Conservation (phyloP, 2,113 vertebrate species). For the Sphyrna mokarran region DNA sequence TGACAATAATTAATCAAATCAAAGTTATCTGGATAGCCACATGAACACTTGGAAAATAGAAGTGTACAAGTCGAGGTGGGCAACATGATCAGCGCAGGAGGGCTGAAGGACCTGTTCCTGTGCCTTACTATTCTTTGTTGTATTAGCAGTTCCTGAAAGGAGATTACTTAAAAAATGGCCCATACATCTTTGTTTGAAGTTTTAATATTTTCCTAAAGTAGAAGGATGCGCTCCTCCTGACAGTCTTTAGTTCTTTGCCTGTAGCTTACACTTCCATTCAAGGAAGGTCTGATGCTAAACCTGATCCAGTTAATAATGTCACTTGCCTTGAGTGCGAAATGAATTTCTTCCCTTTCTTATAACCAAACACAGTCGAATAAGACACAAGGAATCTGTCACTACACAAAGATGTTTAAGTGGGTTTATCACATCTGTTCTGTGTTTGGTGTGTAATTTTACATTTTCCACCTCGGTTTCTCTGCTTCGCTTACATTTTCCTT, state of each 20-base stretch:
- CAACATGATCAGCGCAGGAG: no score
- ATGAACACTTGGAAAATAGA: no score
- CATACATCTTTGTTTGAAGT: neutral
- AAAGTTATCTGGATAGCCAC: no score
- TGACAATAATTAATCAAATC: no score
- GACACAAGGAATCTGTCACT: neutral
- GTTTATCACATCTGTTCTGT: conserved; percentile 21
- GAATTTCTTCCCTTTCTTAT: neutral
- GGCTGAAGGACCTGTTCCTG: no score
- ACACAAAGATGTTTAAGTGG: neutral
- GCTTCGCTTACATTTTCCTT: neutral
- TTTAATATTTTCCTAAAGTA: neutral
- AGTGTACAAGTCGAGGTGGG: no score
- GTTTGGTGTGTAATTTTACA: neutral
- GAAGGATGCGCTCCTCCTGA: neutral
- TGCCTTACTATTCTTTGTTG: no score
- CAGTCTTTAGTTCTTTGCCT: neutral
- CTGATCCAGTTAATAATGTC: neutral
- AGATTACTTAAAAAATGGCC: neutral
- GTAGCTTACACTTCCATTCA: neutral
- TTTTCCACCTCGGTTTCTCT: neutral
- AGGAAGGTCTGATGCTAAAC: neutral
- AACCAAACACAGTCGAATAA: neutral
- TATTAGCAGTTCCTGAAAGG: neutral
- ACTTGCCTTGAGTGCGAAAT: no score